A percentile compares a stretch with the other conserved stretches of the same genome.
Conservation (phyloP, 2,888 invertebrate genomes). For the Scaptomyza caliginosa region DNA sequence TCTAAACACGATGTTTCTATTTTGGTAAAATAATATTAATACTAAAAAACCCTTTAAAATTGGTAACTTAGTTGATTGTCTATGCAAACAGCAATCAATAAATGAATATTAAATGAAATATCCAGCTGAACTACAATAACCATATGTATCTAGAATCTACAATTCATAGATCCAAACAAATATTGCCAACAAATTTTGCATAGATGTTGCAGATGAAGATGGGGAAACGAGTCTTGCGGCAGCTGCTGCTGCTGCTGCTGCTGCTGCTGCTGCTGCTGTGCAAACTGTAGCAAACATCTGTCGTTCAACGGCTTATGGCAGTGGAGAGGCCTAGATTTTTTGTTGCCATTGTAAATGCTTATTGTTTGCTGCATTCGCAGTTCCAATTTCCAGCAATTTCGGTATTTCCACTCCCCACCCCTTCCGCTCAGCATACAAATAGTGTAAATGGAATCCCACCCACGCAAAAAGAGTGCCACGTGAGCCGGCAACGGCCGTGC, state of each 20-base stretch:
- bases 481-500: constrained; percentile 60
- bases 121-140: constrained; percentile 13
- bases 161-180: constrained; percentile 22
- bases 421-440: constrained; percentile 46
- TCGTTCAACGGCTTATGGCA: constrained; percentile 11
- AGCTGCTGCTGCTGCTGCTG: constrained; percentile 29
- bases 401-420: background rate
- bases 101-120: constrained; percentile 35
- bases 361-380: constrained; percentile 68
- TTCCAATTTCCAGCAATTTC: constrained; percentile 70
- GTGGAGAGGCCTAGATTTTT: constrained; percentile 46
- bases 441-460: constrained; percentile 8
- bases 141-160: constrained; percentile 6
- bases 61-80: constrained; percentile 3
- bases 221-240: background rate
- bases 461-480: constrained; percentile 34
- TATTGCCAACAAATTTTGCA: constrained; percentile 61
- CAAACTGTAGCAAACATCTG: constrained; percentile 56
- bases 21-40: background rate
- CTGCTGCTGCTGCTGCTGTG: constrained; percentile 52
- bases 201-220: constrained; percentile 42
- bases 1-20: too few species aligned
- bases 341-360: constrained; percentile 51
- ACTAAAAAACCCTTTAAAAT: background rate
- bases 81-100: constrained; percentile 8